phyloP scores from a whole-genome alignment of 2,113 vertebrate genomes.

The Callithrix jacchus region DNA sequence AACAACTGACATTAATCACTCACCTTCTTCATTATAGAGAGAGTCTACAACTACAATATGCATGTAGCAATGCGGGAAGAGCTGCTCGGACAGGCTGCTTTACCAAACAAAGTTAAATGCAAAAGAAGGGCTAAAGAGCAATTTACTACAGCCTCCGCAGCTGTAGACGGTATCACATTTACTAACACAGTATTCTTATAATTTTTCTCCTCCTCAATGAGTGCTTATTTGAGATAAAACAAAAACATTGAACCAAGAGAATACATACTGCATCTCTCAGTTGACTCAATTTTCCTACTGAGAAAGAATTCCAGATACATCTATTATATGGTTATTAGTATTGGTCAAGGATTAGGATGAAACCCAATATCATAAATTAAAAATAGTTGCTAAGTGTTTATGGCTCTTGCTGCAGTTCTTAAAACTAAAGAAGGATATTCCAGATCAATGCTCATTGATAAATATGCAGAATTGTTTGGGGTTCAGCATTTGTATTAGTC shows the following conservation, averaged over 20 bases:
- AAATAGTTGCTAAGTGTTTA: not conserved
- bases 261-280: constrained; percentile 36
- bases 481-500: not conserved
- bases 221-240: constrained; percentile 46
- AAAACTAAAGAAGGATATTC: not conserved
- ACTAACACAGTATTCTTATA: constrained; percentile 54
- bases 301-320: not conserved
- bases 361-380: not conserved
- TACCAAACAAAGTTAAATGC: constrained; percentile 52
- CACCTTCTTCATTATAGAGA: not conserved
- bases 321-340: not conserved
- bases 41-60: not conserved
- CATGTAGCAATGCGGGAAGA: not conserved
- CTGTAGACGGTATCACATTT: constrained; percentile 56
- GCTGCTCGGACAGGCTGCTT: not conserved
- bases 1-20: constrained; percentile 25
- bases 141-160: constrained; percentile 34
- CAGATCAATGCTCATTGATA: not conserved
- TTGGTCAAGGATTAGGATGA: not conserved
- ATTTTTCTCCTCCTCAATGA: constrained; percentile 25
- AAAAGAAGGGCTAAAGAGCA: constrained; percentile 24
- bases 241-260: constrained; percentile 12
- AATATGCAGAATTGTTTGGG: not conserved
- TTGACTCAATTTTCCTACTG: not conserved
- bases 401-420: not conserved